Base-by-base conservation (phyloP, 2,797 vertebrate species). In the Tadarida brasiliensis region DNA sequence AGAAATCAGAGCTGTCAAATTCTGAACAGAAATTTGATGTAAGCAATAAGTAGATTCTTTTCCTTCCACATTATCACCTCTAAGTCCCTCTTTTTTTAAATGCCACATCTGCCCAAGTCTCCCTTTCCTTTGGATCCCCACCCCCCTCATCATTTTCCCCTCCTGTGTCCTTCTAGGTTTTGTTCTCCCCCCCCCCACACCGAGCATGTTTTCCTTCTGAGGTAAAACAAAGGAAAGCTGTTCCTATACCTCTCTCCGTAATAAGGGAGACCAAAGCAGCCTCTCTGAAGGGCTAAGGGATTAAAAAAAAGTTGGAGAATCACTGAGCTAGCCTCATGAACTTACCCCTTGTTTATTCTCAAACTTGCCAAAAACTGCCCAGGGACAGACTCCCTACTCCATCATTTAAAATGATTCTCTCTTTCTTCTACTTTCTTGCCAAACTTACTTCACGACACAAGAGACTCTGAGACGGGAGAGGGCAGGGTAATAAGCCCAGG, bases 331-430 rank as follows among this genome's bases (percentile, higher is more conserved):
- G 92, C 82, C 92, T 95, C 87, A 76, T 91, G 71, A 71, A 95
- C 95, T 96, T 65, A 33, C 56, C 82, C 80, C 67, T 92, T 92
- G 86, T 61, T 95, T 74, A 63, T 82, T 1, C 3, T 87, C 57
- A 78, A 63, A 94, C 71, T 89, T 96, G 83, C 74, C 80, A 78
- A 86, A 91, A 87, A 49, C 68, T 90, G 71, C 88, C 95, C 57
- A 91, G 85, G 33, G 94, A 81, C 82, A 97, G 94, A 95, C 89
- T 93, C 86, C 68, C 88, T 93, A 33, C 57, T 71, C 77, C 54
- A n/a, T 87, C 56, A 39, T 82, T 96, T 73, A 73, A 94, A 83
- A n/a, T 26, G 65, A 77, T 39, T 87, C 39, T 74, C 26, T 90
- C 49, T 94, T 89, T 95, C 70, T 81, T 94, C 83, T 86, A 90